Conservation (phyloP, 2,113 vertebrate genomes). For the zebrafish (Danio rerio) region GRCz12tu NC_133184.1:2609001-2609500, state of each 20-base stretch:
- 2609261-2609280: constrained; percentile 94
- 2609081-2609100: background rate
- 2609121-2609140: background rate
- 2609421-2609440: constrained; percentile 84
- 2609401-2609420: constrained; percentile 83
- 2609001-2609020: background rate
- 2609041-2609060: background rate
- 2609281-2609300: constrained; percentile 99
- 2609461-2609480: constrained; percentile 71
- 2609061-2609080: background rate
- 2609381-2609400: constrained; percentile 81
- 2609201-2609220: too few species aligned
- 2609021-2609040: background rate
- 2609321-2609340: constrained; percentile 93
- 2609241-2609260: constrained; percentile 83
- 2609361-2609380: constrained; percentile 79
- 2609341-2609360: constrained; percentile 82
- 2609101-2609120: background rate
- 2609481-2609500: constrained; percentile 64
- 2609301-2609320: constrained; percentile 99
- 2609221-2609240: constrained; percentile 33
- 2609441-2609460: constrained; percentile 78
- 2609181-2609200: too few species aligned
- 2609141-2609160: too few species aligned
- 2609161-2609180: too few species aligned